phyloP scores from a whole-genome alignment of 2,888 invertebrate species.

The Archaeoteleia sp. region DNA sequence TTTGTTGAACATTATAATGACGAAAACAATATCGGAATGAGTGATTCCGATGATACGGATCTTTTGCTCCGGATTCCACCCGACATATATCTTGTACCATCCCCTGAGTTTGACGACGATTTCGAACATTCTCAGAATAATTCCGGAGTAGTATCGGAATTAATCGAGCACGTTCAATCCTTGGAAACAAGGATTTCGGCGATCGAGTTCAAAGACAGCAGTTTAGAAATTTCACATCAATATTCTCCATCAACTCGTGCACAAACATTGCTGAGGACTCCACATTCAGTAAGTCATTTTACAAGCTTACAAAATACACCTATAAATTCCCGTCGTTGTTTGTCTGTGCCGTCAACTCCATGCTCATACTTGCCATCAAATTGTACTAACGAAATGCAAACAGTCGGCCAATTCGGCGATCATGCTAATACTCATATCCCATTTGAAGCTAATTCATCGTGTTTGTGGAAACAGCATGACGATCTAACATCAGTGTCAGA shows the following conservation, averaged over 20 bases:
- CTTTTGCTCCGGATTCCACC: constrained; percentile 87
- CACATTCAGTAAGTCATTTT: constrained; percentile 61
- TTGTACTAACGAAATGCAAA: constrained; percentile 45
- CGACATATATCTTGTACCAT: constrained; percentile 81
- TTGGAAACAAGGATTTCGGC: constrained; percentile 76
- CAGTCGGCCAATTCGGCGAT: constrained; percentile 3
- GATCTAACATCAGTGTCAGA: constrained; percentile 56
- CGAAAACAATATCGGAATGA: constrained; percentile 74
- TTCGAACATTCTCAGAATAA: constrained; percentile 54
- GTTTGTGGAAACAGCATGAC: constrained; percentile 60
- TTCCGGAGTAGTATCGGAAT: constrained; percentile 78
- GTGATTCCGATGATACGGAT: constrained; percentile 89
- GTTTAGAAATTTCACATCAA: constrained; percentile 57
- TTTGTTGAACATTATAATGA: constrained; percentile 22
- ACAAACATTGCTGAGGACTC: constrained; percentile 45
- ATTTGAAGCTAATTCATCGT: constrained; percentile 52
- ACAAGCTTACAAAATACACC: constrained; percentile 63
- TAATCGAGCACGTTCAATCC: constrained; percentile 80
- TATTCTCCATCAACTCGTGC: constrained; percentile 51
- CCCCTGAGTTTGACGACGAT: constrained; percentile 77
- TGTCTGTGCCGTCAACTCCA: constrained; percentile 69
- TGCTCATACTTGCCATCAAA: constrained; percentile 45
- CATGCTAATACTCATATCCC: constrained; percentile 53
- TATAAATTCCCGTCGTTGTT: constrained; percentile 59
- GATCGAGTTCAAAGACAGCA: constrained; percentile 75